These are phyloP conservation scores for Gallinago media DNA, from an alignment of 2,113 vertebrate genomes.

Conservation along the genomic window DNA sequence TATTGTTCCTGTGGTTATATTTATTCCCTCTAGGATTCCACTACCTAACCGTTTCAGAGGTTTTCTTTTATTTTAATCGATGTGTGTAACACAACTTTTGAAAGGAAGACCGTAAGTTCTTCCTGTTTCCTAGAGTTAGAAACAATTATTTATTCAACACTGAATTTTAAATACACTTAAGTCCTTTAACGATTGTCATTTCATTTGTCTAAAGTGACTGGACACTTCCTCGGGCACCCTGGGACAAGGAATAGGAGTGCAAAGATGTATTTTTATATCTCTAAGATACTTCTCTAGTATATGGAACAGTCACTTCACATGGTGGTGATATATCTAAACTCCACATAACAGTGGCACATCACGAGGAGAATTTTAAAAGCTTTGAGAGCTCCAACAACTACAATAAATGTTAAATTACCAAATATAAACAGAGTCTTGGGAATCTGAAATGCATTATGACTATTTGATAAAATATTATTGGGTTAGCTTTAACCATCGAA, in stretches of 20 bases:
- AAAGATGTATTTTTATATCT: background rate
- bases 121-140: background rate
- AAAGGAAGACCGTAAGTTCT: background rate
- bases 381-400: background rate
- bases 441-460: background rate
- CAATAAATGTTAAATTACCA: background rate
- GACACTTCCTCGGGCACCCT: background rate
- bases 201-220: background rate
- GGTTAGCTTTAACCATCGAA: background rate
- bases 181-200: background rate
- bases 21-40: background rate
- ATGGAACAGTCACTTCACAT: background rate
- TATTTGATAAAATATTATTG: background rate
- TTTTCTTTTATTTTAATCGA: background rate
- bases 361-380: background rate
- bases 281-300: background rate
- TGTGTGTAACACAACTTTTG: background rate
- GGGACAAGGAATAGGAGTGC: background rate
- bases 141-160: background rate
- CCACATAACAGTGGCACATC: rapidly evolving
- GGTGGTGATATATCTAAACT: background rate
- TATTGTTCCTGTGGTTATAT: background rate
- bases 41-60: background rate
- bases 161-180: background rate
- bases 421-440: background rate